Evolutionary conservation across 2,888 invertebrate species (phyloP).

Genomic region (Agrypnus murinus): DNA sequence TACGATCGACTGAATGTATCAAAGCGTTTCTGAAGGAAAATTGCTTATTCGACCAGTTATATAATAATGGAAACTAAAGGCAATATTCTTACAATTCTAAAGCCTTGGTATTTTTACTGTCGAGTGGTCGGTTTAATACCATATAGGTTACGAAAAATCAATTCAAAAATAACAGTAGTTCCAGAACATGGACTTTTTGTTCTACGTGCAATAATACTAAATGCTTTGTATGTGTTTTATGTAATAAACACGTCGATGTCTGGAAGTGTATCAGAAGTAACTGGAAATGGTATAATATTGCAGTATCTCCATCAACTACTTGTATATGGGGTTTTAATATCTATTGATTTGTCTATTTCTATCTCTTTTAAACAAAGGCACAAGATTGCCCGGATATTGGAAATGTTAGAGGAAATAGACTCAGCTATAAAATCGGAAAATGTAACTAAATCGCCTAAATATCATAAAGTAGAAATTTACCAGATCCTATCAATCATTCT

Average conservation of each 20-base stretch:
- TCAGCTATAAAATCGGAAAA: not conserved
- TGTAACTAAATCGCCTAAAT: too few species aligned
- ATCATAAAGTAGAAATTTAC: not conserved
- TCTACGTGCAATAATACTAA: not conserved
- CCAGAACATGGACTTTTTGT: not conserved
- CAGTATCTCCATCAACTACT: not conserved
- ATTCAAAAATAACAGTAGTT: not conserved
- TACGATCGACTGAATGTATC: too few species aligned
- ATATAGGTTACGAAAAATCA: conserved; percentile 12
- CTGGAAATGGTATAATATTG: conserved; percentile 1
- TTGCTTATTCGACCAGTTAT: too few species aligned
- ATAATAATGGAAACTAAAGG: conserved; percentile 9
- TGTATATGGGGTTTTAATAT: not conserved
- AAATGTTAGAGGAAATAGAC: not conserved
- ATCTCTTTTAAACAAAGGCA: not conserved
- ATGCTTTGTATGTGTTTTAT: not conserved
- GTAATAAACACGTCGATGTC: not conserved
- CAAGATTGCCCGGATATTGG: not conserved
- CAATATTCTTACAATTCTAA: conserved; percentile 13
- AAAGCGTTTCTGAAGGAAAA: too few species aligned
- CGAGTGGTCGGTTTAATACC: conserved; percentile 28
- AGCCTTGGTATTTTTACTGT: conserved; percentile 7
- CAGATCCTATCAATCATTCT: not conserved
- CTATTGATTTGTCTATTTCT: not conserved
- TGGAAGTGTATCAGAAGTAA: not conserved